A percentile compares a stretch with the other conserved stretches of the same genome.
Evolutionary conservation across 2,797 vertebrate species (phyloP).

Genomic region (Leptatherina wallacei): DNA sequence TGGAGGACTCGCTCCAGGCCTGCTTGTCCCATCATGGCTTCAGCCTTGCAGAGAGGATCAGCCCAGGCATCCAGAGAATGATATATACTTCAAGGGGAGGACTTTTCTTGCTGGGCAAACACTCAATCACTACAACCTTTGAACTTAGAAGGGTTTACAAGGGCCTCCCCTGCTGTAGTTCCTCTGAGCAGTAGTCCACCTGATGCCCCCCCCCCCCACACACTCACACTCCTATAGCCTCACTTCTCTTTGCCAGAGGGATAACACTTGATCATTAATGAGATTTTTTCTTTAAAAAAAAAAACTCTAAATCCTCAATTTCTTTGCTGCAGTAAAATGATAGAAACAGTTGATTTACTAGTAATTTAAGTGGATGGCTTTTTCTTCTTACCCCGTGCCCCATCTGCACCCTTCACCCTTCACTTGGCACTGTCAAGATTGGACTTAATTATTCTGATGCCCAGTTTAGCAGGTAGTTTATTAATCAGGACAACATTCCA

Average conservation of each 20-base stretch:
- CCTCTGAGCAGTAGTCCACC: conserved; percentile 69
- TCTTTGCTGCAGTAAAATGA: conserved; percentile 1
- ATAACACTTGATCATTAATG: background rate
- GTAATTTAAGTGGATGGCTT: background rate
- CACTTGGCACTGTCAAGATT: conserved; percentile 3
- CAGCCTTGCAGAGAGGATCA: conserved; percentile 48
- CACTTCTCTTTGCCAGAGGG: conserved; percentile 3
- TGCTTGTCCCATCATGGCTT: conserved; percentile 53
- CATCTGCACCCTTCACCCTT: background rate
- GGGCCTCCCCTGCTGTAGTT: conserved; percentile 40
- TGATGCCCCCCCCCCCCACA: conserved; percentile 58
- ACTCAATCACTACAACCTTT: conserved; percentile 80
- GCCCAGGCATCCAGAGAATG: conserved; percentile 67
- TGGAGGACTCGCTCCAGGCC: conserved; percentile 28
- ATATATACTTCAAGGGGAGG: conserved; percentile 67
- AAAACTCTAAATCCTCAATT: background rate
- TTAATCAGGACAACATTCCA: conserved; percentile 67
- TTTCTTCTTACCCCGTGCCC: conserved; percentile 14
- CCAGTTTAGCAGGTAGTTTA: conserved; percentile 56
- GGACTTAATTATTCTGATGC: conserved; percentile 26
- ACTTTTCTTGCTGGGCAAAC: conserved; percentile 61
- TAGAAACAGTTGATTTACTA: background rate
- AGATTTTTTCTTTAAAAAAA: background rate
- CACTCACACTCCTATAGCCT: conserved; percentile 7
- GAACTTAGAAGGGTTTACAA: conserved; percentile 72